phyloP scores from a whole-genome alignment of 2,888 invertebrate species.

The Pterostichus madidus region DNA sequence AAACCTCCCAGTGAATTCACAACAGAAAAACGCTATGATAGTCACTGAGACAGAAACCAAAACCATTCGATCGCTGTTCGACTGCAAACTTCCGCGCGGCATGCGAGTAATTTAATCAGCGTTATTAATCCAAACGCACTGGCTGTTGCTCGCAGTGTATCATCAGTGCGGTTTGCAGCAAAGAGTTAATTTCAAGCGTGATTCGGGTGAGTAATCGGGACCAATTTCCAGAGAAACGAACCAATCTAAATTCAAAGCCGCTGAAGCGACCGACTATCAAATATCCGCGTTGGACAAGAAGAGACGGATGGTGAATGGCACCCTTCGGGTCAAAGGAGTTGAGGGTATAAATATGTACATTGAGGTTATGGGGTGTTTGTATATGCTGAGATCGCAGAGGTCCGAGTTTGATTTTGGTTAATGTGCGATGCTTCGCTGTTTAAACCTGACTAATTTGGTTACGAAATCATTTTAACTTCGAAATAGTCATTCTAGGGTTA shows the following conservation, averaged over 20 bases:
- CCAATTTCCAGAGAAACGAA: constrained; percentile 62
- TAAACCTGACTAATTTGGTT: neutral
- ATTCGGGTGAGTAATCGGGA: constrained; percentile 45
- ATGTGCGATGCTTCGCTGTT: neutral
- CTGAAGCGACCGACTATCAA: constrained; percentile 40
- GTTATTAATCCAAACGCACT: constrained; percentile 1
- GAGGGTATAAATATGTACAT: constrained; percentile 40
- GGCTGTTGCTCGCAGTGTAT: constrained; percentile 3
- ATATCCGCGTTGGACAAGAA: constrained; percentile 24
- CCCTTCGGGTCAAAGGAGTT: constrained; percentile 19
- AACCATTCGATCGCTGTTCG: neutral
- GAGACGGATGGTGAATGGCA: constrained; percentile 17
- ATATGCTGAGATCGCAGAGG: constrained; percentile 11
- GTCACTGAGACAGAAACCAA: constrained; percentile 22
- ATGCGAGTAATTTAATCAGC: constrained; percentile 37
- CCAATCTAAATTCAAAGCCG: constrained; percentile 65
- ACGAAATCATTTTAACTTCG: neutral
- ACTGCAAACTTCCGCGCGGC: constrained; percentile 1
- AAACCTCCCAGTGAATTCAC: neutral
- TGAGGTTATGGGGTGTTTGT: constrained; percentile 35
- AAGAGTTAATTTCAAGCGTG: constrained; percentile 56
- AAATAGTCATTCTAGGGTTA: neutral
- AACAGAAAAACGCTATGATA: constrained; percentile 2
- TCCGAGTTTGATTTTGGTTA: neutral
- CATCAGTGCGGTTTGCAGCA: neutral